Evolutionary conservation across 2,888 invertebrate species (phyloP), one percentile per base, ranked within the genome.

Genomic region (Exephanes ischioxanthus): DNA sequence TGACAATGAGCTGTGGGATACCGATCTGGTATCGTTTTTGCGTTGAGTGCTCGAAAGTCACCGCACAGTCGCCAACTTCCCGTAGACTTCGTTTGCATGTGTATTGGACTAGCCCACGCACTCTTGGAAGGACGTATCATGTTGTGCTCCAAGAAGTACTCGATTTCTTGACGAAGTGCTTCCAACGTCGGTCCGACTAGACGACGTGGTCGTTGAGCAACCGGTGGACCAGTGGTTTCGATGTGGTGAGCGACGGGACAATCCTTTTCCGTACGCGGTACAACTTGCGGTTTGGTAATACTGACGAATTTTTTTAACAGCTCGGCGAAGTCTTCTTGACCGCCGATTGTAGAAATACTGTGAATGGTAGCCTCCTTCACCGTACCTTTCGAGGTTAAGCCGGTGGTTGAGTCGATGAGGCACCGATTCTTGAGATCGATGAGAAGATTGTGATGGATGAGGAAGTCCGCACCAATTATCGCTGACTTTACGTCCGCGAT

Each of bases 81-180:
- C 87, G 92, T 45, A 71, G 82, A 14, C 88, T 91, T 80, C 33
- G 84, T 81, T 11, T 83, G 86, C 41, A 90, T 75, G 80, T 91
- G 91, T 0, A 94, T 83, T 0, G 93, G 94, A 51, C 91, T 92
- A 0, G 94, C 89, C 93, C 93, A 94, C 3, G 88, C 78, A 51
- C 93, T 93, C 5, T 91, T 92, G 0, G 93, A 94, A 0, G 93
- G 94, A 9, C 94, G 88, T 37, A 93, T 92, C 9, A 94, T 93
- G 0, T 93, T 94, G 26, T 89, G 83, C 33, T 94, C 89, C 19
- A 91, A 83, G 90, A 93, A 90, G 0, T 79, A 14, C 2, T 87
- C 58, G 82, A 93, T 92, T 76, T 93, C 92, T 4, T 89, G 80
- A 68, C 90, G 91, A 0, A 91, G 91, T 6, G 88, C 89, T 9